Percentiles rank a stretch among this genome's conserved stretches.
These are phyloP conservation scores for Amiota minor DNA, from an alignment of 2,888 invertebrate genomes.

Conservation along the genomic window DNA sequence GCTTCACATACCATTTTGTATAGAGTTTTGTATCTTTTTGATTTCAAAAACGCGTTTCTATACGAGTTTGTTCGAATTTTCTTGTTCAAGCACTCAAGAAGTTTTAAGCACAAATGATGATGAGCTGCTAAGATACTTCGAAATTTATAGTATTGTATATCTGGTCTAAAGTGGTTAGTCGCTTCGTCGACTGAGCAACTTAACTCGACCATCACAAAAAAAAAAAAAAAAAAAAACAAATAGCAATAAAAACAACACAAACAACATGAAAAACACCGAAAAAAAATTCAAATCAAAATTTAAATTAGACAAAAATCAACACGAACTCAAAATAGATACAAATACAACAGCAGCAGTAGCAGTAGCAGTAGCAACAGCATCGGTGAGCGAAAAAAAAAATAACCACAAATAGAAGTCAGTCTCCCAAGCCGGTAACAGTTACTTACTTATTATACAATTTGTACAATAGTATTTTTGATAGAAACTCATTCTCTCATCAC, in stretches of 20 bases:
- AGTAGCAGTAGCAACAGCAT: neutral
- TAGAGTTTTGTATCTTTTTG: constrained; percentile 27
- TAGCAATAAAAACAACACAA: constrained; percentile 39
- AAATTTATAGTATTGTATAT: constrained; percentile 69
- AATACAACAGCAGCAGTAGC: constrained; percentile 18
- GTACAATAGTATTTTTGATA: neutral
- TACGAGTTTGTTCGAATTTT: constrained; percentile 41
- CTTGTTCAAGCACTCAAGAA: constrained; percentile 66
- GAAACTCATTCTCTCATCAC: neutral
- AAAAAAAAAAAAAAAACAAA: constrained; percentile 47
- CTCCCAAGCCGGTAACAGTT: constrained; percentile 15
- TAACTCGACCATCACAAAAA: constrained; percentile 27
- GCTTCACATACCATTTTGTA: constrained; percentile 47
- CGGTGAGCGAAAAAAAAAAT: constrained; percentile 36
- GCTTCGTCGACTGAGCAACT: neutral
- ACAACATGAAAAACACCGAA: neutral
- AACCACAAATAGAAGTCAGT: constrained; percentile 44
- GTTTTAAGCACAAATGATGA: constrained; percentile 73
- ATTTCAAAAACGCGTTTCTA: neutral
- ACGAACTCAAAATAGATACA: constrained; percentile 1
- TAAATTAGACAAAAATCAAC: constrained; percentile 52
- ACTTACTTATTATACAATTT: too few relatives aligned
- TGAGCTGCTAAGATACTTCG: constrained; percentile 68
- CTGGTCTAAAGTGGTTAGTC: constrained; percentile 41
- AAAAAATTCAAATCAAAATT: constrained; percentile 58